Base-by-base conservation (phyloP, 2,113 vertebrate genomes). In the Eulacestoma nigropectus region DNA sequence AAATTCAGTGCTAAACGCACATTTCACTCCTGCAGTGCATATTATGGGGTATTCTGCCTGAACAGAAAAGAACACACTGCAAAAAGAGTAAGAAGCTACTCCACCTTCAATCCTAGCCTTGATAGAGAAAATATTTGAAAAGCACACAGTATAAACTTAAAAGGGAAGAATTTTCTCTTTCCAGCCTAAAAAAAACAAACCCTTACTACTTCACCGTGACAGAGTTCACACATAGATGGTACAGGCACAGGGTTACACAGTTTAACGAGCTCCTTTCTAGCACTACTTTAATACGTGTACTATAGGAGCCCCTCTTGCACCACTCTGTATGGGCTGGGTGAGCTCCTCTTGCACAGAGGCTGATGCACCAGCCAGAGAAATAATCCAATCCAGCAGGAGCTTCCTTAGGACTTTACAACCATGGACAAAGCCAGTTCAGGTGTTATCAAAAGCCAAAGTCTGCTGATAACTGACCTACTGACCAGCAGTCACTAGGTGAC, bases 211-310 rank as follows among this genome's bases (percentile, higher is more conserved):
- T 64, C 32, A 78, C 32, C 37, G 15, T 2, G 23, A 56, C 13
- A 4, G 78, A 81, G 47, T 7, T 78, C 30, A 63, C 9, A 35
- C 8, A 11, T 0, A 37, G 25, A 16, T 1, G 1, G 53, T 11
- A 27, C 26, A 39, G 0, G 2, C 23, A 64, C 8, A 18, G 46
- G 9, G 4, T 42, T 47, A 47, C 13, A 64, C 2, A 63, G 39
- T 4, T 10, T 22, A 12, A 60, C 4, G 26, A 46, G 1, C 4
- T 83, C 41, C 32, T 16, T 57, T 37, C 46, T 46, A 65, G 6
- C 59, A 8, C 16, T 21, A 5, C 15, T 74, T 79, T 37, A n/a
- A 47, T 9, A 10, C 7, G 15, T 1, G 3, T 4, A 18, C 23
- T 46, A 10, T 0, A 42, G 4, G 3, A 73, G 6, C 11, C 13